phyloP scores from a whole-genome alignment of 2,113 vertebrate genomes.

The Bubalus kerabau region DNA sequence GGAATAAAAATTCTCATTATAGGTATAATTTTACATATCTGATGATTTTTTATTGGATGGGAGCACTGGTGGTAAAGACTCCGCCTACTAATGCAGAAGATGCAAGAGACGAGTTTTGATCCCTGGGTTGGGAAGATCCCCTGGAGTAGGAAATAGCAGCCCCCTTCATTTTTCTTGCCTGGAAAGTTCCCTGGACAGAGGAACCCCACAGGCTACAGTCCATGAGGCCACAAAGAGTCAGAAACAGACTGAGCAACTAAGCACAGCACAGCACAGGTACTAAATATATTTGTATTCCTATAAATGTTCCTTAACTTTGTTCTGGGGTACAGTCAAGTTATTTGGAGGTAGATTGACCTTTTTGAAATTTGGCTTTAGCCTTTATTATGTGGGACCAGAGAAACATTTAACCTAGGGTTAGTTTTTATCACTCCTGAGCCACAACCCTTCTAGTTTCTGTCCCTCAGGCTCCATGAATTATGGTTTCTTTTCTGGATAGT shows the following conservation, averaged over 20 bases:
- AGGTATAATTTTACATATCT: background rate
- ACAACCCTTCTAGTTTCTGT: background rate
- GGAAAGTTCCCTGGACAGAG: background rate
- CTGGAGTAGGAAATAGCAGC: background rate
- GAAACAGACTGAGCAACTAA: background rate
- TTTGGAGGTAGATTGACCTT: background rate
- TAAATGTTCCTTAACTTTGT: background rate
- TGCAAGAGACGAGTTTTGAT: background rate
- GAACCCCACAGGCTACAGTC: background rate
- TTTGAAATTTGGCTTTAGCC: background rate
- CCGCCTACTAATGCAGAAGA: background rate
- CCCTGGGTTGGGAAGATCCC: background rate
- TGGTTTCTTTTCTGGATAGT: background rate
- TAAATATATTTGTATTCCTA: background rate
- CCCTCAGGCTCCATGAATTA: background rate
- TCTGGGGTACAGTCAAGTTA: background rate
- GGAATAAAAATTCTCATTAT: background rate
- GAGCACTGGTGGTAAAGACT: background rate
- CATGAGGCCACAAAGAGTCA: background rate
- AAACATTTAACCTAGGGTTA: background rate
- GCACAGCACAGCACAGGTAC: background rate
- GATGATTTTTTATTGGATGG: background rate
- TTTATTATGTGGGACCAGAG: background rate
- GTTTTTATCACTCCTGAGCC: background rate
- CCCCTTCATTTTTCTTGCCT: background rate